These are phyloP conservation scores for Erpornis zantholeuca DNA, from an alignment of 2,113 vertebrate species.

Conservation along the genomic window DNA sequence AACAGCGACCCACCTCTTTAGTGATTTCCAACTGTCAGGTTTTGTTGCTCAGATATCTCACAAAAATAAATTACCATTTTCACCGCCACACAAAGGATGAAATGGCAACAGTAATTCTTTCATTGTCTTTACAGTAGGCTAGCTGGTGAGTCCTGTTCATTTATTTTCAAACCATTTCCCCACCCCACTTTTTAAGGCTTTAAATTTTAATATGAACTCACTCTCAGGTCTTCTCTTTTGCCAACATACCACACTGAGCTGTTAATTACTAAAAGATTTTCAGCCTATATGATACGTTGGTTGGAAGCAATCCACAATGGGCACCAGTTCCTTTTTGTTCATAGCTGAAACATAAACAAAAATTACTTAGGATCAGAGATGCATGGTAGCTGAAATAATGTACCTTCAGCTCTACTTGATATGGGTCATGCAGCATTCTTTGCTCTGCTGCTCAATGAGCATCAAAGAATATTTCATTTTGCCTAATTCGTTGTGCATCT, in stretches of 20 bases:
- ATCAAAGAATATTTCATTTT: not conserved
- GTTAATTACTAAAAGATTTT: not conserved
- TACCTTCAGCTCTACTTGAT: slow-evolving; percentile 9
- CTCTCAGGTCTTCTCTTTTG: not conserved
- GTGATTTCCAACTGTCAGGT: not conserved
- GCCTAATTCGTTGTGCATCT: slow-evolving; percentile 11
- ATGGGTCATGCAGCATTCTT: not conserved
- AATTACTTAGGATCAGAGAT: not conserved
- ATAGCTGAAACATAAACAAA: not conserved
- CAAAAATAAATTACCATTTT: slow-evolving; percentile 41
- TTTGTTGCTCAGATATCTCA: slow-evolving; percentile 34
- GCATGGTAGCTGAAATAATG: not conserved
- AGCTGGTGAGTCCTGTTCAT: not conserved
- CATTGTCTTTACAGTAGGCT: not conserved
- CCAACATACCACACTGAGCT: not conserved
- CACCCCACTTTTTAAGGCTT: slow-evolving; percentile 34
- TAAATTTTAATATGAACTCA: slow-evolving; percentile 52
- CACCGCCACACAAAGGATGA: not conserved
- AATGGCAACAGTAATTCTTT: slow-evolving; percentile 45
- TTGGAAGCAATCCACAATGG: not conserved
- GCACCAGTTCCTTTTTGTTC: not conserved
- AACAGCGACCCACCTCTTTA: not conserved
- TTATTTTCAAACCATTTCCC: slow-evolving; percentile 15
- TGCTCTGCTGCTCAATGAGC: not conserved
- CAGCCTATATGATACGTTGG: not conserved